phyloP scores from a whole-genome alignment of 2,113 vertebrate genomes.

The Pelodiscus sinensis region DNA sequence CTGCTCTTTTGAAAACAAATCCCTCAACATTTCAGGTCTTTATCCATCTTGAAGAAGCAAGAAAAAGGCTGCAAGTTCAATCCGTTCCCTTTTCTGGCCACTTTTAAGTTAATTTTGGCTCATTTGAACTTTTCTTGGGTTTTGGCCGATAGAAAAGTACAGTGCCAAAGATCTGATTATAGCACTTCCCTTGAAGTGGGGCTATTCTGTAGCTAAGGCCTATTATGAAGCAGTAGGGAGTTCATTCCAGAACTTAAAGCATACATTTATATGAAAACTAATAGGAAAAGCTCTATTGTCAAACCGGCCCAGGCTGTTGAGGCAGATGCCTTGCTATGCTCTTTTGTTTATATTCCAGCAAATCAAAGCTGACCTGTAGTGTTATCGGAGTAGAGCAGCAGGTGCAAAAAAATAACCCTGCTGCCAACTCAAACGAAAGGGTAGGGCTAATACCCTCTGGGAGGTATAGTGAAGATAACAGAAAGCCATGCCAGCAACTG shows the following conservation, averaged over 20 bases:
- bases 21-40: not conserved
- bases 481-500: constrained; percentile 78
- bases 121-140: not conserved
- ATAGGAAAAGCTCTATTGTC: constrained; percentile 57
- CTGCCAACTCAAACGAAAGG: constrained; percentile 84
- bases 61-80: not conserved
- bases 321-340: constrained; percentile 83
- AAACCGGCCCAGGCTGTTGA: constrained; percentile 76
- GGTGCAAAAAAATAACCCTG: constrained; percentile 80
- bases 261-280: constrained; percentile 70
- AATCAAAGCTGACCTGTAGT: constrained; percentile 82
- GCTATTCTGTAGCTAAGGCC: constrained; percentile 1
- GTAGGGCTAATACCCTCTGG: constrained; percentile 79
- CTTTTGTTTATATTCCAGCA: constrained; percentile 84
- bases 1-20: not conserved
- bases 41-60: not conserved
- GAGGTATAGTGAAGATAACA: constrained; percentile 81
- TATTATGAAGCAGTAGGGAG: constrained; percentile 35
- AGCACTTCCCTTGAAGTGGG: not conserved
- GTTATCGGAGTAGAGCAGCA: constrained; percentile 82
- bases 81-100: not conserved
- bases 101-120: not conserved
- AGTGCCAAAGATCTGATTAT: constrained; percentile 10
- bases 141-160: constrained; percentile 65
- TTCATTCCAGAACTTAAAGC: constrained; percentile 41